Conservation (phyloP, 2,888 invertebrate species). For the Cheilosia pagana region DNA sequence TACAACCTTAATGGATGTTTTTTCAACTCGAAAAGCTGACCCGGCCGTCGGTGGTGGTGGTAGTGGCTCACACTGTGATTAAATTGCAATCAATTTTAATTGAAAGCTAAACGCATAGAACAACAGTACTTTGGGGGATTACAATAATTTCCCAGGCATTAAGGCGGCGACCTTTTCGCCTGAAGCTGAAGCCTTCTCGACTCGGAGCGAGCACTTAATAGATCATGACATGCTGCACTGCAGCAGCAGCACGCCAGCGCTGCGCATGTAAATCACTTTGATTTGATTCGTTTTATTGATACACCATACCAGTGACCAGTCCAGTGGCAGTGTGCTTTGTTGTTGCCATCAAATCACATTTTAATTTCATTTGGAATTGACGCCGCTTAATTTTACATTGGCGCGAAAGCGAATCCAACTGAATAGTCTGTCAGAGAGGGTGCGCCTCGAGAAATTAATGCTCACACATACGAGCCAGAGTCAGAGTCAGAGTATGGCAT, state of each 20-base stretch:
- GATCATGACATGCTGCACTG: constrained; percentile 9
- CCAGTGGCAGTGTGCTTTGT: constrained; percentile 7
- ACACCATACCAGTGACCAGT: constrained; percentile 10
- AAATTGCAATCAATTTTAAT: constrained; percentile 75
- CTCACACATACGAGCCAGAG: constrained; percentile 27
- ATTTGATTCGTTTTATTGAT: constrained; percentile 49
- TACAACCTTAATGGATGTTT: constrained; percentile 55
- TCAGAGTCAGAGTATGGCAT: constrained; percentile 12
- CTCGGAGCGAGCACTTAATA: constrained; percentile 9
- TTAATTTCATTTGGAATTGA: constrained; percentile 68
- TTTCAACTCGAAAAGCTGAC: constrained; percentile 31
- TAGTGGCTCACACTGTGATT: constrained; percentile 60
- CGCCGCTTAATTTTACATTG: constrained; percentile 63
- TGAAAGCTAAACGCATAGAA: constrained; percentile 71
- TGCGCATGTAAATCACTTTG: constrained; percentile 60
- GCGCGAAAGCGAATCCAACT: constrained; percentile 39
- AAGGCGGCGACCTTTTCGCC: constrained; percentile 34
- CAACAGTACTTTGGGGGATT: constrained; percentile 62
- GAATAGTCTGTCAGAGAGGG: constrained; percentile 34
- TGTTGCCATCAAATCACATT: constrained; percentile 64
- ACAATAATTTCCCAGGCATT: constrained; percentile 66
- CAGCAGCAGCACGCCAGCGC: constrained; percentile 24
- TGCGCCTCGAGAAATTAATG: constrained; percentile 55
- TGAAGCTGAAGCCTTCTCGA: constrained; percentile 18
- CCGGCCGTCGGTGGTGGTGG: not conserved